Evolutionary conservation across 2,113 vertebrate genomes (phyloP), one percentile per base, ranked within the genome.

Genomic region (Channa argus): DNA sequence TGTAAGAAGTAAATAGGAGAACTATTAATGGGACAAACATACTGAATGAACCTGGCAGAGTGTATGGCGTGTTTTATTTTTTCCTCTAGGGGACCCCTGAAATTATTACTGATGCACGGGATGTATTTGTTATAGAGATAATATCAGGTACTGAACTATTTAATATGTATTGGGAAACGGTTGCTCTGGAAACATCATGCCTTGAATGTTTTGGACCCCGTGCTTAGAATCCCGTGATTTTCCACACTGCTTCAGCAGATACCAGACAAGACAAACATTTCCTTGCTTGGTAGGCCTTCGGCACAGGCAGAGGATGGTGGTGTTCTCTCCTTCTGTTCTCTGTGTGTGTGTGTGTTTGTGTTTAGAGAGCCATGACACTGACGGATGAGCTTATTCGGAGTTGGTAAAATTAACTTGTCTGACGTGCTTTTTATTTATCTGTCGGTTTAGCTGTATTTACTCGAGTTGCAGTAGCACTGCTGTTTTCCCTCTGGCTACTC

Each of bases 201-300:
- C 56, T 7, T 60, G 47, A 56, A 80, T 86, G 55, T 66, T 79
- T 74, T 62, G 68, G 56, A 76, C 45, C 4, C 36, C 0, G 77
- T 15, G 38, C 8, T 34, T 82, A 56, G 38, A 15, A 56, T 78
- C 84, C 36, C 8, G 46, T 76, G 67, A 56, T 78, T 45, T 74
- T 62, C 72, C 78, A 66, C 36, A 58, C 67, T 71, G 53, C 52
- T 43, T 53, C 39, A 53, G 51, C 62, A 69, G 67, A 70, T 58
- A 24, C 71, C 60, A 71, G 80, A 61, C 50, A 54, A 77, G 62
- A 62, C 80, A 89, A 89, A 87, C 88, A 84, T 87, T 59, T 84
- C 85, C 85, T 63, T 87, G 80, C 80, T 84, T 82, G 88, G 82
- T 77, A 33, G 55, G 63, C 11, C 34, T 60, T 71, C 36, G 8